These are phyloP conservation scores for Ruditapes philippinarum DNA, from an alignment of 1,140 invertebrate species.

Conservation along the genomic window DNA sequence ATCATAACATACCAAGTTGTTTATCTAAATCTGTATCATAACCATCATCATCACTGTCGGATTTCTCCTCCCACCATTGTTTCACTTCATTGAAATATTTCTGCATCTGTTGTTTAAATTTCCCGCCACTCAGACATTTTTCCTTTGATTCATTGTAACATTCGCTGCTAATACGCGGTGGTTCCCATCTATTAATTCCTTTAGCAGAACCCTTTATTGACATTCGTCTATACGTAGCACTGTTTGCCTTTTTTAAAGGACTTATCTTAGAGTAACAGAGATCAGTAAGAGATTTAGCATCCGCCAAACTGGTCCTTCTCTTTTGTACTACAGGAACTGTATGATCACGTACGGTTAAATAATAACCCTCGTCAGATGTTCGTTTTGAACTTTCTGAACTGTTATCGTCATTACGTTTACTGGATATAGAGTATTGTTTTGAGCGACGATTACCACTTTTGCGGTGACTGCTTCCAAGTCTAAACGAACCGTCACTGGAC, in stretches of 20 bases:
- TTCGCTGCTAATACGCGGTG: not conserved
- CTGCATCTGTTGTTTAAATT: conserved; percentile 35
- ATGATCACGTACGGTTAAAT: not conserved
- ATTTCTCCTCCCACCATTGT: conserved; percentile 9
- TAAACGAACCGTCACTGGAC: not conserved
- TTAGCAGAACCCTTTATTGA: not conserved
- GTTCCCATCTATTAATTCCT: conserved; percentile 4
- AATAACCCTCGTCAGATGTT: not conserved
- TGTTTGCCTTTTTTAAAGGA: not conserved
- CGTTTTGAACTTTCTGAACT: not conserved
- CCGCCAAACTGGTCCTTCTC: not conserved
- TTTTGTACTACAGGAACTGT: not conserved
- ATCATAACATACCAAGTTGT: conserved; percentile 46
- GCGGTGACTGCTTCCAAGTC: not conserved
- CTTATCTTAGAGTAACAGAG: not conserved
- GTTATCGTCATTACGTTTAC: not conserved
- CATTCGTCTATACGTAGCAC: conserved; percentile 11
- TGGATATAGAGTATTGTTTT: not conserved
- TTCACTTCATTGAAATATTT: conserved; percentile 42
- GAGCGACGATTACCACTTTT: not conserved
- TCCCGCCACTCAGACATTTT: conserved; percentile 12
- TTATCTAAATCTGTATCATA: conserved; percentile 61
- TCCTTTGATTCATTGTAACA: not conserved
- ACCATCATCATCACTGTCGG: conserved; percentile 59
- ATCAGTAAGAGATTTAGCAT: conserved; percentile 9